Base-by-base conservation (phyloP, 1,140 invertebrate genomes). In the Bathynomus jamesi region DNA sequence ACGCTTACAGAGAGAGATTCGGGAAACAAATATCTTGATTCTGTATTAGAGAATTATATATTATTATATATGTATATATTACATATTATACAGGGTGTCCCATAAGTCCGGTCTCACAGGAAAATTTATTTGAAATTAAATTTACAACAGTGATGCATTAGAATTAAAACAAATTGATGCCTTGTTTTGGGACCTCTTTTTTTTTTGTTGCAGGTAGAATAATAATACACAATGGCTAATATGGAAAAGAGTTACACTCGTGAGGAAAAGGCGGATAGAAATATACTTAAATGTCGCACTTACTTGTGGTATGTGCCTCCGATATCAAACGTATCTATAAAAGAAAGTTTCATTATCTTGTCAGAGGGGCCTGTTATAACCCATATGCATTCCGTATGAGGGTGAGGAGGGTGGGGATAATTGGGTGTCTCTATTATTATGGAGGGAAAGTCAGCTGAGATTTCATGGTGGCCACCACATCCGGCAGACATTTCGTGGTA, bases 311-410 rank as follows among this genome's bases (percentile, higher is more conserved):
- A 53, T 7, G 84, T n/a, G n/a, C n/a, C n/a, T n/a, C n/a, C 82
- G 28, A 93, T 80, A 80, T 93, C 89, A 81, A 94, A 93, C 78
- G 86, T 82, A 0, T 88, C 86, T 3, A 87, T 75, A 79, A 95
- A 94, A n/a, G n/a, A 78, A 17, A 95, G 79, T 65, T 88, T 84
- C 53, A 95, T 80, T 28, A 85, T 84, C 80, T 90, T 87, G 7
- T 89, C 89, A 21, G 84, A 30, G 0, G 89, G 87, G 2, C 86
- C 89, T n/a, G 84, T 83, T 46, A 93, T 85, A 1, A 83, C 83
- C 93, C 93, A 96, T 17, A 87, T 81, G 81, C 93, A 95, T 81
- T 93, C 91, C 0, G 87, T 86, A 78, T 89, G 87, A n/a, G 90
- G 87, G 63, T 85, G 81, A 2, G 92, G 91, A 13, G 90, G 84